phyloP scores from a whole-genome alignment of 2,888 invertebrate species.

The Doris montereyensis region DNA sequence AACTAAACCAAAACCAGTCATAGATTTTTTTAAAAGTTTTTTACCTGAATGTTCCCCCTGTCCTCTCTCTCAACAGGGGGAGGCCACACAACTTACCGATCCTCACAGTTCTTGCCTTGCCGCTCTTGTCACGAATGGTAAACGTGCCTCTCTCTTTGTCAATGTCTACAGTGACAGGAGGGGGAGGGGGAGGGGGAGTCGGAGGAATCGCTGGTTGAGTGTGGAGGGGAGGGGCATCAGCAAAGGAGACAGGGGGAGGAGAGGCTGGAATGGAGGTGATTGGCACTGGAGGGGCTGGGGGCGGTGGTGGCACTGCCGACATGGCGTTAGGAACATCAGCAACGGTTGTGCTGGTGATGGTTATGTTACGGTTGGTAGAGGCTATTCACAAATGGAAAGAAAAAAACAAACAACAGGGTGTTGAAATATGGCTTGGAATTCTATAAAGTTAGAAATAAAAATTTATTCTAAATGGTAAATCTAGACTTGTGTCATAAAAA shows the following conservation, averaged over 20 bases:
- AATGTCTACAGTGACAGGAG: constrained; percentile 44
- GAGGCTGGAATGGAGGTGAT: constrained; percentile 22
- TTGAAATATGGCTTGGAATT: no score
- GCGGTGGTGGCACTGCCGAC: background rate
- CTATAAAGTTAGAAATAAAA: no score
- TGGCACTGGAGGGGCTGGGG: constrained; percentile 43
- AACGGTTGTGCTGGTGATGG: constrained; percentile 31
- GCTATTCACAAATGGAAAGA: background rate
- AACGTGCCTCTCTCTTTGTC: constrained; percentile 59
- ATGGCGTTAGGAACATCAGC: constrained; percentile 20
- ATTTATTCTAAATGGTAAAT: no score
- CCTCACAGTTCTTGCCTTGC: constrained; percentile 92
- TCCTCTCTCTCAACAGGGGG: constrained; percentile 83
- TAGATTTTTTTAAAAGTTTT: no score
- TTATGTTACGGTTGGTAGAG: constrained; percentile 27
- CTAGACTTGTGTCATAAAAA: no score
- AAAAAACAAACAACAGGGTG: background rate
- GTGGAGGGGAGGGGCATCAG: constrained; percentile 41
- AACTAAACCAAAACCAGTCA: no score
- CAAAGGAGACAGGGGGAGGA: constrained; percentile 37
- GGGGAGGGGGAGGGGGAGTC: constrained; percentile 83
- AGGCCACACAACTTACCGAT: constrained; percentile 87
- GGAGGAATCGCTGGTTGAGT: constrained; percentile 54
- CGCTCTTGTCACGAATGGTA: constrained; percentile 80
- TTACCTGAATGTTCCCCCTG: constrained; percentile 67